Evolutionary conservation across 2,888 invertebrate species (phyloP).

Genomic region (Leuctra nigra): DNA sequence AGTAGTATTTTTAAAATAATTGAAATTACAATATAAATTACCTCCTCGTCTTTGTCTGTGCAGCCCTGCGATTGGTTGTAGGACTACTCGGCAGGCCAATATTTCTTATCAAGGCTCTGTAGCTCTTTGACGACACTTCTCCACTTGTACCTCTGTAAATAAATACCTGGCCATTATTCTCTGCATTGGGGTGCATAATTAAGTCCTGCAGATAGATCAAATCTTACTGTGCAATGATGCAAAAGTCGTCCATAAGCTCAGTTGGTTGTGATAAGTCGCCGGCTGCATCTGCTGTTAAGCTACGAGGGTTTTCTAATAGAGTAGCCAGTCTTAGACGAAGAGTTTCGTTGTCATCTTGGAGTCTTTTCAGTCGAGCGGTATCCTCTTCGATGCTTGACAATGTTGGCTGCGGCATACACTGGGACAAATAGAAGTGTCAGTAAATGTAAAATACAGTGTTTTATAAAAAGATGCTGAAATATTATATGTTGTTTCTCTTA

Average conservation of each 20-base stretch:
- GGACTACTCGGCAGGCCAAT: constrained; percentile 68
- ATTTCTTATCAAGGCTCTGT: constrained; percentile 71
- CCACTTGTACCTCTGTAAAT: constrained; percentile 41
- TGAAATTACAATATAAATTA: not conserved
- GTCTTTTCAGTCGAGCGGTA: constrained; percentile 64
- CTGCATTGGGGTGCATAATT: too few relatives aligned
- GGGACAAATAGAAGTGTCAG: too few relatives aligned
- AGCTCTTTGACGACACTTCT: constrained; percentile 66
- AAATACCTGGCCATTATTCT: too few relatives aligned
- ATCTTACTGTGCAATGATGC: constrained; percentile 73
- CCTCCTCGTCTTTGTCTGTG: constrained; percentile 22
- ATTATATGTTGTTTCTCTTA: constrained; percentile 37
- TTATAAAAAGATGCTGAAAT: too few relatives aligned
- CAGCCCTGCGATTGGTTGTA: constrained; percentile 62
- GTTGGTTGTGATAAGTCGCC: constrained; percentile 59
- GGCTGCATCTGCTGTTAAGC: not conserved
- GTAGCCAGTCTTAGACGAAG: constrained; percentile 53
- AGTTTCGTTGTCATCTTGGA: constrained; percentile 78
- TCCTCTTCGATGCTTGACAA: constrained; percentile 83
- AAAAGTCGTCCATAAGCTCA: constrained; percentile 87
- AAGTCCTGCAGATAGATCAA: not conserved
- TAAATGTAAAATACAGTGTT: too few relatives aligned
- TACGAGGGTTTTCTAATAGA: constrained; percentile 39
- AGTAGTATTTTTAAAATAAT: too few relatives aligned
- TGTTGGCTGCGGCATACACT: constrained; percentile 83